Base-by-base conservation (phyloP, 35 echinoderm and acorn worm genomes). In the Chiridota heheva region DNA sequence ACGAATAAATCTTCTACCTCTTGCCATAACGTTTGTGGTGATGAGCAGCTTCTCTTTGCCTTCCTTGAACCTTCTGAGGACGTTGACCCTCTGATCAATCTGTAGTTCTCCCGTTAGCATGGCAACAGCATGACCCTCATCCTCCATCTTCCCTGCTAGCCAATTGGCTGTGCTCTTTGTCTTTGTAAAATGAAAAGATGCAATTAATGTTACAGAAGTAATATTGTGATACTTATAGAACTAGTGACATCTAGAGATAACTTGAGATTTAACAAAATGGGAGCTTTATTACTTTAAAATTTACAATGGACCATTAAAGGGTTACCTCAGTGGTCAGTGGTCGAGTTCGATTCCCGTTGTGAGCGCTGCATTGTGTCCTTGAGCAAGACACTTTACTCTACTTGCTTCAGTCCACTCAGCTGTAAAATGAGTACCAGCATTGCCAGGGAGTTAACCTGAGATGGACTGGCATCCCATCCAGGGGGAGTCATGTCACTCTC, bases 11-110 rank as follows among this genome's bases (percentile, higher is more conserved):
- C 16, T 25, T 70, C 62, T 78, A 96, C 93, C 93, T 91, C 93
- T 70, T 12, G 93, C 88, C 84, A 90, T 90, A 24, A 96, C 87
- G 80, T 96, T 96, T 30, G 93, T 96, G 3, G 93, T 96, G 53
- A 96, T 90, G 44, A 96, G 80, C 4, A 90, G 59, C 61, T 90
- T 96, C 80, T 96, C 93, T 33, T 96, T 96, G 2, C 88, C 93
- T 26, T 86, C 88, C 58, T 83, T 96, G 33, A 87, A 96, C 44
- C 93, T 59, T 4, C 63, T 64, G 2, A 96, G 74, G 29, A 96
- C 93, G 0, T 83, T 69, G 24, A 96, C 69, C 41, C 93, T 72
- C 69, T 91, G 83, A 4, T 77, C 78, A 30, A 91, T 74, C 12
- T 58, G 44, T 7, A 96, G 62, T 12, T 96, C 93, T 28, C 93